Evolutionary conservation across 2,797 vertebrate species (phyloP), one percentile per base, ranked within the genome.

Genomic region (Poecile montanus): DNA sequence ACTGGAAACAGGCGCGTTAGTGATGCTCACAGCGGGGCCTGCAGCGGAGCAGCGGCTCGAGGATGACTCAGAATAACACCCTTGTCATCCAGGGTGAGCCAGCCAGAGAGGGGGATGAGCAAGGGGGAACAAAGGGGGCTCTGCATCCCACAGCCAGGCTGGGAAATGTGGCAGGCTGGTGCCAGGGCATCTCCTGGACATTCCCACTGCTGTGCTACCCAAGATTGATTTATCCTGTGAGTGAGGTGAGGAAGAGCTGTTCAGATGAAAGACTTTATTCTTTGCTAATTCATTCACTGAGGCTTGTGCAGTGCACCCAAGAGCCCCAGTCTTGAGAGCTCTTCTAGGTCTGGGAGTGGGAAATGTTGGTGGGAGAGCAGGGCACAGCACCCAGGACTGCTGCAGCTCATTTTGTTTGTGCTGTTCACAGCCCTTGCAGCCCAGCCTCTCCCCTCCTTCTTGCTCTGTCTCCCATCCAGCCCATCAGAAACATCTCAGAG

Each of bases 11-110:
- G 76, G 80, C 40, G 0, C 1, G 3, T 34, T 20, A 11, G 63
- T 1, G 81, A 76, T 76, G 86, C 86, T 82, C 89, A 5, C 63
- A 77, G 90, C 5, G 0, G 79, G 68, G 79, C 38, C 72, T 32
- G 89, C 78, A 20, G 62, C 0, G n/a, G 72, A 90, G 83, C 85
- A 86, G 89, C 74, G 2, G 60, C 48, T 11, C 2, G 2, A 26
- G 88, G 68, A 30, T 88, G 94, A 91, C 51, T 95, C 85, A 85
- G 78, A 91, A 19, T 2, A 83, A 63, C 50, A 79, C 34, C 48
- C 71, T 51, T n/a, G 58, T 56, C 63, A 47, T 29, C 51, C 62
- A 0, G 3, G 29, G 9, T 27, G 82, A 66, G 75, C 8, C 6
- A 48, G 84, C 50, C 71, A n/a, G 85, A 13, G 17, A 27, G 5